A percentile compares a stretch with the other conserved stretches of the same genome.
phyloP scores from a whole-genome alignment of 2,888 invertebrate species.

The Augochlorella aurata region DNA sequence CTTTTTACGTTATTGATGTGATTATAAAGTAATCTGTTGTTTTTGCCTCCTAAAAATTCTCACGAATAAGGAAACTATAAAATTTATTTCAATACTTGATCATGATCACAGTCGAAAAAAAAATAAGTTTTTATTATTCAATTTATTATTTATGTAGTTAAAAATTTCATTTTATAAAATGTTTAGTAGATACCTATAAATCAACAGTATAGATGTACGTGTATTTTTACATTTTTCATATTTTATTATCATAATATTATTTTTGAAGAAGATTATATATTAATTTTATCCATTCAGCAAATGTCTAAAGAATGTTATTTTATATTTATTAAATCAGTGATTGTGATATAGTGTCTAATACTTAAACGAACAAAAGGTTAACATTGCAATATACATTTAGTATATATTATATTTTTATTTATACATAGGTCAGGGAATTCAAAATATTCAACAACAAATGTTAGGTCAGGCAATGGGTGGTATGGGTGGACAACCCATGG shows the following conservation, averaged over 20 bases:
- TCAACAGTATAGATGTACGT: background rate
- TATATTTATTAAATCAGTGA: constrained; percentile 17
- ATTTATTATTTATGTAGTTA: background rate
- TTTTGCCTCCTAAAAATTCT: background rate
- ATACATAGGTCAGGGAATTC: constrained; percentile 83
- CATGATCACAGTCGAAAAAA: background rate
- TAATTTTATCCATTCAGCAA: background rate
- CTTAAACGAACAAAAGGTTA: background rate
- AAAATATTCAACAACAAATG: constrained; percentile 86
- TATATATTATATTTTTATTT: constrained; percentile 36
- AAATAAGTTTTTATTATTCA: constrained; percentile 10
- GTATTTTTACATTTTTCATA: background rate
- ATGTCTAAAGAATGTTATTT: constrained; percentile 2
- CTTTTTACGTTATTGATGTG: background rate
- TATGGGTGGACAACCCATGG: constrained; percentile 88
- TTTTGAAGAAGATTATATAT: background rate
- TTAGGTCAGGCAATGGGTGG: constrained; percentile 86
- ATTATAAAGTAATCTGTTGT: constrained; percentile 18
- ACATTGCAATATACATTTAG: background rate
- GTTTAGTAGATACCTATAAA: background rate
- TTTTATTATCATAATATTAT: background rate
- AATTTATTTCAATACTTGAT: background rate
- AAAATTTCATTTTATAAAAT: background rate
- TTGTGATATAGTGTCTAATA: background rate
- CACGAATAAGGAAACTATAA: background rate